Evolutionary conservation across 2,797 vertebrate genomes (phyloP), one percentile per base, ranked within the genome.

Genomic region (Melanotaenia parkinsoni): DNA sequence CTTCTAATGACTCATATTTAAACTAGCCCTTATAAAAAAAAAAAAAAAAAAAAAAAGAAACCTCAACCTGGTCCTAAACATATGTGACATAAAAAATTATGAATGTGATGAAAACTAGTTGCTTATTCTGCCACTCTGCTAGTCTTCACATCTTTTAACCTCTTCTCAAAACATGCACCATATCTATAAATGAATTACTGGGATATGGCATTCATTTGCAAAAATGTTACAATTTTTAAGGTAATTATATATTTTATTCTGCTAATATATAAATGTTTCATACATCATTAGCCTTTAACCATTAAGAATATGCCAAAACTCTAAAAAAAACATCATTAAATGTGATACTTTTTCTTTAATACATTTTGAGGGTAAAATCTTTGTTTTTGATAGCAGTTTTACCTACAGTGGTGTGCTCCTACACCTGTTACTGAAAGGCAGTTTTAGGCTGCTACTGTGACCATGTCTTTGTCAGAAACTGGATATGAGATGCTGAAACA

Each of bases 121-220:
- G 81, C 76, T 91, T 84, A 92, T 90, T 86, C 73, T 89, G 72
- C 50, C 61, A 57, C 56, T 63, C 47, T 45, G 26, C 67, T 84
- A 74, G 90, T 83, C 30, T 28, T 16, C 45, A 37, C 24, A 4
- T 47, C 16, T 20, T 45, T 54, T 45, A 0, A n/a, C 57, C 22
- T 43, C 10, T 33, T 22, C 28, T 58, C 2, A 63, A 35, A 37
- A 12, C 12, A 22, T 14, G 22, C 43, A 56, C 4, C 12, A 24
- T 9, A 7, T 35, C 24, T 54, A n/a, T 4, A 2, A 18, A 70
- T 24, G 16, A 45, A 26, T 4, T 7, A 47, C 16, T 9, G 33
- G 10, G 30, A 1, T 38, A 53, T 8, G 54, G 33, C 13, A 12
- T 50, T 53, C 30, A 28, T 50, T 20, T 24, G 1, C 5, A 22